Base-by-base conservation (phyloP, 2,888 invertebrate genomes). In the Erebia palarica region DNA sequence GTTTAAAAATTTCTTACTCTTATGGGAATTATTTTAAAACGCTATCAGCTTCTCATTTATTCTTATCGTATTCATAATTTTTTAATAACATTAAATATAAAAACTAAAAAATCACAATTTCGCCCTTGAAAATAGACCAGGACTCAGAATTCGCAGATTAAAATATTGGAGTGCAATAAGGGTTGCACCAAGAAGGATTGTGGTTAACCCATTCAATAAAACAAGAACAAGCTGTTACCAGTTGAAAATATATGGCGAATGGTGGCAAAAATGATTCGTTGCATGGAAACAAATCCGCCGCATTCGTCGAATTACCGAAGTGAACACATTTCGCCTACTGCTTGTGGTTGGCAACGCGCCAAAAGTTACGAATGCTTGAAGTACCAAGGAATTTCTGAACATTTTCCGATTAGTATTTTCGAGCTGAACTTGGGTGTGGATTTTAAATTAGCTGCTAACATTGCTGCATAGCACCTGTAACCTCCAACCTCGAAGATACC, bases 311-410 rank as follows among this genome's bases (percentile, higher is more conserved):
- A 59, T 67, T 58, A 49, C 67, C 49, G 58, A 27, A 49, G 66
- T 67, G 66, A 67, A 59, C 59, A 59, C 58, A 67, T 59, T 58
- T 57, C 67, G 49, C 58, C 59, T 59, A 10, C 67, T 67, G 58
- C 59, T 59, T 49, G 67, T 7, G 67, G 49, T 67, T 67, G 67
- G 67, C 67, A 49, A n/a, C 1, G 1, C 47, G 67, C 67, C 67
- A 67, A 49, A 59, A 27, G 47, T 67, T 58, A 47, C 58, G 58
- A 65, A 65, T 14, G 65, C 55, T 57, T 57, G 13, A 65, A 65
- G 44, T 21, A 21, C 44, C 44, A 65, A 67, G 58, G 66, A 67
- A 67, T 67, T 67, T 58, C 47, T 67, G 67, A 67, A 65, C 59
- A 49, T 47, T 49, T 59, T 59, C 59, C n/a, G 59, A 67, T 67